These are phyloP conservation scores for Hybognathus amarus DNA, from an alignment of 2,797 vertebrate genomes.

Conservation along the genomic window DNA sequence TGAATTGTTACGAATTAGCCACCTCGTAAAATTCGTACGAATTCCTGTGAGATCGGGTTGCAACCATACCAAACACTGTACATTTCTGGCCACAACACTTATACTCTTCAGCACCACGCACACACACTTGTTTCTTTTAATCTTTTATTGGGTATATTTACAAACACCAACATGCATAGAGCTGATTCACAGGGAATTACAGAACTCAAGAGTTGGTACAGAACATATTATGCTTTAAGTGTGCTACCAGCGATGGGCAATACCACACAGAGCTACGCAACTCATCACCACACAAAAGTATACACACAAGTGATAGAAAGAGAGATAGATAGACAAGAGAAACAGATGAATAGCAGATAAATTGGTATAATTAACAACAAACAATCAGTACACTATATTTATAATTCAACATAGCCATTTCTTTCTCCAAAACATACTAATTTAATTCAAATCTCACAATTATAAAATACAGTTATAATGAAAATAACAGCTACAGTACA, in stretches of 20 bases:
- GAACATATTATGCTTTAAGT: slow-evolving; percentile 70
- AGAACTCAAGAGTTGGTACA: slow-evolving; percentile 71
- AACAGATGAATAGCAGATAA: slow-evolving; percentile 61
- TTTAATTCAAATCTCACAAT: slow-evolving; percentile 30
- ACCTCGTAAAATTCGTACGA: no score
- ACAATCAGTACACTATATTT: slow-evolving; percentile 67
- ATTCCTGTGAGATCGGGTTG: no score
- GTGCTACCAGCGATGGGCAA: slow-evolving; percentile 70
- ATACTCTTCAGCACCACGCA: background rate
- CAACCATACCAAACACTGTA: background rate
- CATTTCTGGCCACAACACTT: background rate
- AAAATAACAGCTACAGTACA: background rate
- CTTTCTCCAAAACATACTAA: slow-evolving; percentile 31
- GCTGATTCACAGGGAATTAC: slow-evolving; percentile 71
- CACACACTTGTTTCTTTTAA: slow-evolving; percentile 20
- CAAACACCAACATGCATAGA: slow-evolving; percentile 86
- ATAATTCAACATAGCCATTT: slow-evolving; percentile 43
- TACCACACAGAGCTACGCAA: slow-evolving; percentile 73
- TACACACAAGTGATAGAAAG: slow-evolving; percentile 67
- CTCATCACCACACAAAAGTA: slow-evolving; percentile 70
- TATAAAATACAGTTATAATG: slow-evolving; percentile 18
- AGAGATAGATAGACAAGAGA: slow-evolving; percentile 61
- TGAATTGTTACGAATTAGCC: no score
- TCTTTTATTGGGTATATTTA: slow-evolving; percentile 84
- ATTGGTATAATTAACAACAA: slow-evolving; percentile 64